Percentiles rank a stretch among this genome's conserved stretches.
Evolutionary conservation across 2,888 invertebrate species (phyloP).

Genomic region (Orgyia antiqua): DNA sequence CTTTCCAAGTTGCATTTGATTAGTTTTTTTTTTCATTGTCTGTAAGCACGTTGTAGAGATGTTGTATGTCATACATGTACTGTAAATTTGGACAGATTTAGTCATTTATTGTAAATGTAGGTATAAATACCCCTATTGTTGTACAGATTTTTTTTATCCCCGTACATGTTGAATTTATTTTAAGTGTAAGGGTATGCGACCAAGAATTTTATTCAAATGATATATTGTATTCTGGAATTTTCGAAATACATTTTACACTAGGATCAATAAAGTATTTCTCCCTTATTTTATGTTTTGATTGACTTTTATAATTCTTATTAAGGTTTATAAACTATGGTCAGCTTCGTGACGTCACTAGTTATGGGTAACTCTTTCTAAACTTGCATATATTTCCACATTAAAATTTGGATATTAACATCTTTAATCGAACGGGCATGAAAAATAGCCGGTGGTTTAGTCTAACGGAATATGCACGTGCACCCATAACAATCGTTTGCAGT

Average conservation of each 20-base stretch:
- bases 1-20: conserved; percentile 3
- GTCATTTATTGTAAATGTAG: conserved; percentile 54
- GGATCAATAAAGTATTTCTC: conserved; percentile 76
- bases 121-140: conserved; percentile 46
- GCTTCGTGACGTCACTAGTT: too few species aligned
- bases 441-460: too few species aligned
- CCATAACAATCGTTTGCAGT: too few species aligned
- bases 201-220: conserved; percentile 72
- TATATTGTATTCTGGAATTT: conserved; percentile 74
- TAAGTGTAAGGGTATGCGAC: conserved; percentile 68
- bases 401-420: too few species aligned
- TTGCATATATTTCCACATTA: too few species aligned
- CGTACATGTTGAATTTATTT: conserved; percentile 59
- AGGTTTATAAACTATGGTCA: too few species aligned
- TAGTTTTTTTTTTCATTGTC: conserved; percentile 16
- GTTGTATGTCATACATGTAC: conserved; percentile 29
- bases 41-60: conserved; percentile 6
- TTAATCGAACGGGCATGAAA: too few species aligned
- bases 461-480: too few species aligned
- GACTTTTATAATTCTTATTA: too few species aligned
- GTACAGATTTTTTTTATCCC: conserved; percentile 55
- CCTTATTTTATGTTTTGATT: conserved; percentile 50
- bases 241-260: conserved; percentile 76
- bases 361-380: too few species aligned
- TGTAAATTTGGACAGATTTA: conserved; percentile 57